Conservation (phyloP, 2,113 vertebrate genomes). For the Phylloscopus trochilus region DNA sequence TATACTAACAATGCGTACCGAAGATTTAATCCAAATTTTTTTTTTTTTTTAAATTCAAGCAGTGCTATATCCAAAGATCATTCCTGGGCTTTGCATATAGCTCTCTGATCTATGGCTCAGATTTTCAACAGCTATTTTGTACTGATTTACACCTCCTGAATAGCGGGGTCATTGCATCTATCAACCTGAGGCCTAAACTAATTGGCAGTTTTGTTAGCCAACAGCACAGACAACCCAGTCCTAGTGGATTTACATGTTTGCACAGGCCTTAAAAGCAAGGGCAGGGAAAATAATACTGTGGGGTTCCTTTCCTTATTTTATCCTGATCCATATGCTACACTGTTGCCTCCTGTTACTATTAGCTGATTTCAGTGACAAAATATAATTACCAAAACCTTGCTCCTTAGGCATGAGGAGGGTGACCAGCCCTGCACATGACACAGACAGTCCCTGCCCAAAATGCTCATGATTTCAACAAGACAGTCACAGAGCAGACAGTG, state of each 20-base stretch:
- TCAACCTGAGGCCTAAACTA: conserved; percentile 16
- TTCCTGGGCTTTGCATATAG: not conserved
- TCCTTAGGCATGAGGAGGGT: not conserved
- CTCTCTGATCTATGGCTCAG: not conserved
- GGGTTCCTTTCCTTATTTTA: not conserved
- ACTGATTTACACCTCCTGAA: not conserved
- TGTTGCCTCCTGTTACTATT: not conserved
- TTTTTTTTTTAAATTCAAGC: not conserved
- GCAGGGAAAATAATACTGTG: not conserved
- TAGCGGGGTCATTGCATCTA: not conserved
- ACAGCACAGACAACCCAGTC: not conserved
- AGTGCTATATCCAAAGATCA: not conserved
- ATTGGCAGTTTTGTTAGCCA: not conserved
- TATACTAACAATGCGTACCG: not conserved
- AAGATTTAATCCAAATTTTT: not conserved
- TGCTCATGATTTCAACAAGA: conserved; percentile 15
- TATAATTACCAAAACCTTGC: not conserved
- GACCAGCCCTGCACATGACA: not conserved
- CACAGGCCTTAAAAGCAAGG: not conserved
- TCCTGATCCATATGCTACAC: not conserved
- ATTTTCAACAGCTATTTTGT: not conserved
- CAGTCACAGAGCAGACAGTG: conserved; percentile 41
- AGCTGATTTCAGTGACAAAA: not conserved
- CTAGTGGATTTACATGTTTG: not conserved
- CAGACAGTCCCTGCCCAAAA: conserved; percentile 4